phyloP scores from a whole-genome alignment of 2,888 invertebrate species.

The Dendrolimus pini region DNA sequence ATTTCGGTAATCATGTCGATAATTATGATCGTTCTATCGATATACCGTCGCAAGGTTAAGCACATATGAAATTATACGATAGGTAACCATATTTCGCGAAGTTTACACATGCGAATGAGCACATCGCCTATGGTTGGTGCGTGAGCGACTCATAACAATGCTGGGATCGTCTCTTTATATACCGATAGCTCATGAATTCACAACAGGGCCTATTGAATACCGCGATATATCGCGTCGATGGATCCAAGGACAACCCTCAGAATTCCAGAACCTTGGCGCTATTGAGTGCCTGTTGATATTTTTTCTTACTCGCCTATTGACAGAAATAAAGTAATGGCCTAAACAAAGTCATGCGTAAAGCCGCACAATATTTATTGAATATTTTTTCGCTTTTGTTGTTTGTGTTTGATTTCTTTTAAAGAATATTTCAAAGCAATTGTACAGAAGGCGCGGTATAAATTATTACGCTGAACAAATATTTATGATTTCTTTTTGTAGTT shows the following conservation, averaged over 20 bases:
- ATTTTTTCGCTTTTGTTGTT: background rate
- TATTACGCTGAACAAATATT: too few species aligned
- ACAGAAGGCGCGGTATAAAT: background rate
- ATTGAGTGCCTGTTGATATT: background rate
- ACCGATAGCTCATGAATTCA: conserved; percentile 31
- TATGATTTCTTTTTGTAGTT: too few species aligned
- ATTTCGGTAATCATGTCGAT: too few species aligned
- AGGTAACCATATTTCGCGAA: too few species aligned
- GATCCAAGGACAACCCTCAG: conserved; percentile 8
- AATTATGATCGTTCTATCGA: too few species aligned
- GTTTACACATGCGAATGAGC: background rate
- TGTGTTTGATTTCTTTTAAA: background rate
- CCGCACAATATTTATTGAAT: background rate
- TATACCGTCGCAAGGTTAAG: too few species aligned
- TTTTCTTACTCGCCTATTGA: background rate
- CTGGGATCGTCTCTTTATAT: conserved; percentile 39
- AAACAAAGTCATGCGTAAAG: background rate
- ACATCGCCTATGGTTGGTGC: background rate
- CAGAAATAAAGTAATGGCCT: background rate
- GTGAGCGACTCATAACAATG: conserved; percentile 26
- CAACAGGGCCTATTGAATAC: conserved; percentile 14
- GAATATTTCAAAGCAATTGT: background rate
- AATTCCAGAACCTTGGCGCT: background rate
- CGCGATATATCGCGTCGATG: conserved; percentile 6
- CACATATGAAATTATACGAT: too few species aligned